Evolutionary conservation across 2,797 vertebrate species (phyloP), one percentile per base, ranked within the genome.

Genomic region (Syndactyla subalaris): DNA sequence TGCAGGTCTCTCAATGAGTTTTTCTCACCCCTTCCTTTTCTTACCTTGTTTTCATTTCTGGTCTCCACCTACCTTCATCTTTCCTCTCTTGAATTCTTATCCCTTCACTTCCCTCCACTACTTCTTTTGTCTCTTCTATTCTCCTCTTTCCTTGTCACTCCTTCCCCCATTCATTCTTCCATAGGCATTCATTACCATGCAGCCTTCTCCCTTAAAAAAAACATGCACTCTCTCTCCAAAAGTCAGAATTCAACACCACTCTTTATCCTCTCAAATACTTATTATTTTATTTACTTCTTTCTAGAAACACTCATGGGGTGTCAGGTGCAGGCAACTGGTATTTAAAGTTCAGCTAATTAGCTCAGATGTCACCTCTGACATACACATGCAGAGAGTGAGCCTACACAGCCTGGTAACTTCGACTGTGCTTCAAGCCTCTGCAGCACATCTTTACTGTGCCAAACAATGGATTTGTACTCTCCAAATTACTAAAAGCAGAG

Each of bases 371-470:
- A 78, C 48, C 55, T 72, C 49, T 45, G 82, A 75, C 61, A 59
- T 2, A 67, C 15, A 26, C 36, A 72, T 0, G 6, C 36, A 57
- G 7, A 59, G n/a, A 59, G 32, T 46, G 65, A 90, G 55, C 79
- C 39, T 12, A 76, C 71, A 49, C 32, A 70, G 29, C 22, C 73
- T 7, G 32, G 0, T 10, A 45, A 36, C 67, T 58, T 54, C 16
- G 48, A 14, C 2, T 32, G 7, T 13, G 24, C 48, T 79, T 52
- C 77, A 22, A 3, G 39, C 70, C 65, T 49, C 57, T 29, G 19
- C 2, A 34, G 39, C 21, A 30, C 0, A 0, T 9, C 30, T 22
- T 34, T 15, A 36, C 63, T 39, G 41, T 13, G 58, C 17, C 12
- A 21, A 43, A 67, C n/a, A 51, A 85, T 3, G 34, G 38, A 18